These are phyloP conservation scores for Corvus hawaiiensis DNA, from an alignment of 2,113 vertebrate genomes.

Conservation along the genomic window DNA sequence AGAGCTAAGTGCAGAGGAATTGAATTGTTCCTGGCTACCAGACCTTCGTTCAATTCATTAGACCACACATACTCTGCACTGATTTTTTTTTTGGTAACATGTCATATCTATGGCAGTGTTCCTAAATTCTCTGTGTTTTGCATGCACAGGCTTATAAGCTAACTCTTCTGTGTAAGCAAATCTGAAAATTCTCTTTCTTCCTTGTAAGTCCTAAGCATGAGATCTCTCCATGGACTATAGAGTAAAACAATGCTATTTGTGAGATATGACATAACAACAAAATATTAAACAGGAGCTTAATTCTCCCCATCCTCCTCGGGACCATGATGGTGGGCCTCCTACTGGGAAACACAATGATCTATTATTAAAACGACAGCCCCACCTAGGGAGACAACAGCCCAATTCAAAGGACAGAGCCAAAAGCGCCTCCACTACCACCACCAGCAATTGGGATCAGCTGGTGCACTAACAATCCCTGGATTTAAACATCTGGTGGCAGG, in stretches of 20 bases:
- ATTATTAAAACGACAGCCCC: slow-evolving; percentile 61
- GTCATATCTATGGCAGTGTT: slow-evolving; percentile 22
- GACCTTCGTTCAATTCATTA: background rate
- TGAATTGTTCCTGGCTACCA: slow-evolving; percentile 1
- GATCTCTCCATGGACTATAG: background rate
- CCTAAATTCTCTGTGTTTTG: background rate
- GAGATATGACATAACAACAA: slow-evolving; percentile 23
- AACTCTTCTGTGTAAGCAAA: background rate
- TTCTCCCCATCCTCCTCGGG: slow-evolving; percentile 5
- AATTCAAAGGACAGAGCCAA: slow-evolving; percentile 29
- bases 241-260: slow-evolving; percentile 19
- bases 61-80: slow-evolving; percentile 15
- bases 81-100: background rate
- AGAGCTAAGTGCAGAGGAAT: background rate
- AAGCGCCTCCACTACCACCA: background rate
- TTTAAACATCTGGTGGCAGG: slow-evolving; percentile 67
- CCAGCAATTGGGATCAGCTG: slow-evolving; percentile 64
- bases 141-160: background rate
- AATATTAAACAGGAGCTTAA: slow-evolving; percentile 51
- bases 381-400: slow-evolving; percentile 47
- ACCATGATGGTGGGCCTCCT: slow-evolving; percentile 19
- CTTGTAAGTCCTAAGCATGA: background rate
- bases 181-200: slow-evolving; percentile 22
- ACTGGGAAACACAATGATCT: slow-evolving; percentile 33
- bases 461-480: slow-evolving; percentile 34